Base-by-base conservation (phyloP, 2,113 vertebrate genomes). In the Melanostigma gelatinosum region DNA sequence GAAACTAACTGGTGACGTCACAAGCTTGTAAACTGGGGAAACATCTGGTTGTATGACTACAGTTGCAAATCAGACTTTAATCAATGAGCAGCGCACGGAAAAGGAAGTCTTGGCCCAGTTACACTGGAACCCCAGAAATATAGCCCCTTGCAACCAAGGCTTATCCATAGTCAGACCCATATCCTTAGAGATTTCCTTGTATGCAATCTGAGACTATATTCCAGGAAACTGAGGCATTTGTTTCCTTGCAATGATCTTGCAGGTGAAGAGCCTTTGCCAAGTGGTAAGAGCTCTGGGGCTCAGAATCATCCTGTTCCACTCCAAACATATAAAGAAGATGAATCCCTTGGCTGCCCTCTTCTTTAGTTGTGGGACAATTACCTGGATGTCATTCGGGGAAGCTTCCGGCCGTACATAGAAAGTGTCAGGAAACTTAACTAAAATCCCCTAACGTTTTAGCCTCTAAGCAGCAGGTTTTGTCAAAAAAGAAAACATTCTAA, bases 351-450 rank as follows among this genome's bases (percentile, higher is more conserved):
- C 80, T 72, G 62, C 77, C 75, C 61, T 86, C 71, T 79, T 66
- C 66, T 34, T 83, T 76, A 75, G 79, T 82, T 93, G 92, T 94
- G 94, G 94, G 94, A 93, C 94, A 90, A 93, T 92, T 91, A 90
- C 89, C 87, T 29, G 69, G 60, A 92, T 91, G 91, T 93, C 91
- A 89, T 73, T 70, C 87, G 87, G 86, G 77, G 84, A 85, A 72
- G 76, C 68, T 85, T 85, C 85, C 68, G 58, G 81, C 71, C 73
- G 60, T 74, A 77, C 85, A 87, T 72, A 89, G 63, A 88, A 87
- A 90, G 86, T 88, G 80, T 88, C 77, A 77, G 68, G 74, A 89
- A 87, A 79, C 76, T 72, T 69, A 61, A 79, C 73, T 63, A 71
- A 86, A 82, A 89, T 87, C 79, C 68, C 84, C 29, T 8, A 70